Conservation (phyloP, 2,888 invertebrate species). For the Philaethria dido region DNA sequence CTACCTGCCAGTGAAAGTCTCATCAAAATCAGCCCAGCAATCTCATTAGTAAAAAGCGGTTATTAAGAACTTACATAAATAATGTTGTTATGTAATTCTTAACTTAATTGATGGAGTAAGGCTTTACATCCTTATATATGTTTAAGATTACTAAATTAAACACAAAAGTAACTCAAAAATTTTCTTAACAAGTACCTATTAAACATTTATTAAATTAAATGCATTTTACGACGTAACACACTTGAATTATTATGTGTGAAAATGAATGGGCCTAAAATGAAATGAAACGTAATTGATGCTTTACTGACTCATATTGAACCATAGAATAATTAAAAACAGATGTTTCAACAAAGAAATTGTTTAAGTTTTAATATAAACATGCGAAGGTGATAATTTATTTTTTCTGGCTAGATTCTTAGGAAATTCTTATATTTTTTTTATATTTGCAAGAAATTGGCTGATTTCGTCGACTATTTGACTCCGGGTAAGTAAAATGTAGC, state of each 20-base stretch:
- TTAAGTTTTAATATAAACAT: neutral
- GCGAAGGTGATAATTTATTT: too few relatives aligned
- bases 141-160: neutral
- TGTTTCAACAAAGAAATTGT: neutral
- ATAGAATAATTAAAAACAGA: conserved; percentile 6
- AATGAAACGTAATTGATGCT: conserved; percentile 8
- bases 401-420: too few relatives aligned
- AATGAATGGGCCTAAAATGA: conserved; percentile 15
- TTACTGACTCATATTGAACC: neutral
- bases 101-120: neutral
- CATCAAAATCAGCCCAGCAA: too few relatives aligned
- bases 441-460: neutral
- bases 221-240: neutral
- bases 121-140: neutral
- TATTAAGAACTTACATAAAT: too few relatives aligned
- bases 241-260: conserved; percentile 16
- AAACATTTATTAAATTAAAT: neutral
- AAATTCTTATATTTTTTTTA: neutral
- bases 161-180: neutral
- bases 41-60: too few relatives aligned
- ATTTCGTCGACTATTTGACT: neutral
- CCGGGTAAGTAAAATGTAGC: neutral
- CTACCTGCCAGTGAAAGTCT: too few relatives aligned
- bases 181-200: neutral
- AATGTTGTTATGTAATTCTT: neutral